Evolutionary conservation across 1,140 invertebrate species (phyloP).

Genomic region (Diachasma alloeum): DNA sequence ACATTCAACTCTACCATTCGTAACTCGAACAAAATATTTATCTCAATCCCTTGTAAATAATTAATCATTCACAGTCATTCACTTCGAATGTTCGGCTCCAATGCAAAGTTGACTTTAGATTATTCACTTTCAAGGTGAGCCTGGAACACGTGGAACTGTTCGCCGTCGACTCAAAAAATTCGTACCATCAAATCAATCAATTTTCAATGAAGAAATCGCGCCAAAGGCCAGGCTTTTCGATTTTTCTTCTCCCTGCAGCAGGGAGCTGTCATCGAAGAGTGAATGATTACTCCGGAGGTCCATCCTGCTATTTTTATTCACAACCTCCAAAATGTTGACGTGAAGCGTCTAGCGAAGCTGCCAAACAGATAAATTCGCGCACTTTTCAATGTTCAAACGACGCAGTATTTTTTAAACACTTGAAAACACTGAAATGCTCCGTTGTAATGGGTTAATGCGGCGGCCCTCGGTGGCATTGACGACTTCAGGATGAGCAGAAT

Average conservation of each 20-base stretch:
- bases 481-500: background rate
- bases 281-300: no score
- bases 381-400: no score
- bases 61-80: background rate
- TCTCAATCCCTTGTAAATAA: background rate
- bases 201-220: background rate
- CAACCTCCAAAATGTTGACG: no score
- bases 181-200: background rate
- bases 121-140: background rate
- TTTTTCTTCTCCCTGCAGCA: background rate
- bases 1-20: no score
- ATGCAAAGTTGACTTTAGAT: background rate
- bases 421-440: no score
- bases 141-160: background rate
- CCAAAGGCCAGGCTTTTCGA: background rate
- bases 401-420: no score
- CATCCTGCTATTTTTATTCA: no score
- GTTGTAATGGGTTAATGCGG: no score
- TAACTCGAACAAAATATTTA: background rate
- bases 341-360: no score
- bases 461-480: background rate
- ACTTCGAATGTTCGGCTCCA: background rate
- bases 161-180: conserved; percentile 10
- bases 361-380: no score
- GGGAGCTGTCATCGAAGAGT: no score